Conservation (phyloP, 2,113 vertebrate genomes). For the Chascanopsetta lugubris region DNA sequence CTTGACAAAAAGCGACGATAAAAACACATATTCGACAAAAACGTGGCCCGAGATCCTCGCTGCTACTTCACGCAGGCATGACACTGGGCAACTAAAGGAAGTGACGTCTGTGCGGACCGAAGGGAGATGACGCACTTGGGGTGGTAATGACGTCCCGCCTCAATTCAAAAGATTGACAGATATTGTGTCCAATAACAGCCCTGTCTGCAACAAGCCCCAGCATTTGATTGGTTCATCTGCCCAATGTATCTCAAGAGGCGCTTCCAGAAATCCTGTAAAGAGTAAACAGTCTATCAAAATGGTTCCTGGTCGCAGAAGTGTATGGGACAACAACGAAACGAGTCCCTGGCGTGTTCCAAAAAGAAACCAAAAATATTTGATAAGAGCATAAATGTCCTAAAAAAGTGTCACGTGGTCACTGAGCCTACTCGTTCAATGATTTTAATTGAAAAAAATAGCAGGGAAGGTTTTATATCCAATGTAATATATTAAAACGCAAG, state of each 20-base stretch:
- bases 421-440: too few species aligned
- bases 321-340: too few species aligned
- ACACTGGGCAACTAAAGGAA: constrained; percentile 52
- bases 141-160: neutral
- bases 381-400: too few species aligned
- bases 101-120: constrained; percentile 29
- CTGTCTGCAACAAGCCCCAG: accelerated
- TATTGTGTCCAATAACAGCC: neutral
- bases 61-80: constrained; percentile 32
- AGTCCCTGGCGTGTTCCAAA: too few species aligned
- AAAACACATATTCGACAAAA: constrained; percentile 37
- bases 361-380: too few species aligned
- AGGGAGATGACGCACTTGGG: neutral
- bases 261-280: neutral
- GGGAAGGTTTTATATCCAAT: too few species aligned
- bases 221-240: constrained; percentile 7
- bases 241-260: constrained; percentile 11
- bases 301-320: too few species aligned
- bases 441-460: too few species aligned
- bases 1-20: neutral
- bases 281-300: neutral
- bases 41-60: constrained; percentile 46
- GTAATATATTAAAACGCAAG: neutral
- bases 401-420: too few species aligned
- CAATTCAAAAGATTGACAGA: neutral